These are phyloP conservation scores for Aporophyla lueneburgensis DNA, from an alignment of 2,888 invertebrate genomes.

Conservation along the genomic window DNA sequence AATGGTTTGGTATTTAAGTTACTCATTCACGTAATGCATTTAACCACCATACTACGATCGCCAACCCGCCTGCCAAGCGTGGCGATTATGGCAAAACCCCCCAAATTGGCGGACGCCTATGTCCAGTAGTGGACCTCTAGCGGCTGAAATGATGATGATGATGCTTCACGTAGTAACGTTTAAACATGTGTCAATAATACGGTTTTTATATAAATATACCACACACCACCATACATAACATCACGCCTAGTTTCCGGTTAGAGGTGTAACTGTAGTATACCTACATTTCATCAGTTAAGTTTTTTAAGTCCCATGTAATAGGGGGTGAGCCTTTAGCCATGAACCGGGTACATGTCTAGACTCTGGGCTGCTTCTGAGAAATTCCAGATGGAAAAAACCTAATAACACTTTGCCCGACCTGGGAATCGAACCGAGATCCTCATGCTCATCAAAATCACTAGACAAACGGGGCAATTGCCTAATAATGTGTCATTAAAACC, in stretches of 20 bases:
- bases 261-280: background rate
- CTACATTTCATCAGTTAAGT: background rate
- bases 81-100: too few relatives aligned
- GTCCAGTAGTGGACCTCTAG: too few relatives aligned
- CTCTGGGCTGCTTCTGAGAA: too few relatives aligned
- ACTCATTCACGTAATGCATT: background rate
- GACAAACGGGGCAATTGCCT: background rate
- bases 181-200: background rate
- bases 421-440: background rate
- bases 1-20: background rate
- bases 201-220: background rate
- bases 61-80: too few relatives aligned
- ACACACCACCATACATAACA: background rate
- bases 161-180: background rate
- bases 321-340: background rate
- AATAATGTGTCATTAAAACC: background rate
- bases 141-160: too few relatives aligned
- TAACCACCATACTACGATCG: too few relatives aligned
- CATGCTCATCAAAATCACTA: background rate
- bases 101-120: too few relatives aligned
- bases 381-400: background rate
- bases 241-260: background rate
- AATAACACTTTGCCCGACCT: background rate
- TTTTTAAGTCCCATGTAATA: background rate
- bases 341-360: background rate